phyloP scores from a whole-genome alignment of 2,113 vertebrate species.

The Cariama cristata region DNA sequence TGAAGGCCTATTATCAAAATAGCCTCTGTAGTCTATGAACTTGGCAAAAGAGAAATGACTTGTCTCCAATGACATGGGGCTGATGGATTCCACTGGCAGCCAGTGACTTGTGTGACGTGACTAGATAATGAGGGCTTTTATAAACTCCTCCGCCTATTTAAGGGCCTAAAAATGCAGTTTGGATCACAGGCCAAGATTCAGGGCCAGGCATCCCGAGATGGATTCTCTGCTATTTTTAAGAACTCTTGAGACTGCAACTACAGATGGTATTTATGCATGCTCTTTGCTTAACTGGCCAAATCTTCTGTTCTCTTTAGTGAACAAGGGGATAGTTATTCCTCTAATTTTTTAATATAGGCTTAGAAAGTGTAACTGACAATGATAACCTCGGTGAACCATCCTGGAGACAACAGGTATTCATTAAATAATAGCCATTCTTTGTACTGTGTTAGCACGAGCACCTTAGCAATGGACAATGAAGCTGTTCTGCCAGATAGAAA shows the following conservation, averaged over 20 bases:
- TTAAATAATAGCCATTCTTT: constrained; percentile 48
- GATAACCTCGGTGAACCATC: constrained; percentile 15
- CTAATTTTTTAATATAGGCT: constrained; percentile 25
- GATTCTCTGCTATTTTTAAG: constrained; percentile 10
- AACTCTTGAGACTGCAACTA: background rate
- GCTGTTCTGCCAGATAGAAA: background rate
- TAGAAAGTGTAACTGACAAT: background rate
- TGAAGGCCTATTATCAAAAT: background rate
- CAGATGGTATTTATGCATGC: background rate
- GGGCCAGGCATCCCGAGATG: background rate
- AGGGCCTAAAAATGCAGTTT: background rate
- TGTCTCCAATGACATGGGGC: background rate
- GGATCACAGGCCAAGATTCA: background rate
- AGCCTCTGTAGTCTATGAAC: background rate
- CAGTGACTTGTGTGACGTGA: background rate
- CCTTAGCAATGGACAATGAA: background rate
- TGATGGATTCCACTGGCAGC: constrained; percentile 3
- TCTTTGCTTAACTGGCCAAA: background rate
- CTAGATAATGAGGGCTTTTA: background rate
- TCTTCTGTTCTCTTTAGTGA: constrained; percentile 2
- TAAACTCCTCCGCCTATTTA: constrained; percentile 4
- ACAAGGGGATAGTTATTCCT: background rate
- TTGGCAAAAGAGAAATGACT: background rate
- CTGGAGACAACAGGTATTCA: background rate
- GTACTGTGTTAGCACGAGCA: background rate